A percentile compares a stretch with the other conserved stretches of the same genome.
Conservation (phyloP, 2,113 vertebrate genomes). For the Hiodon tergisus region DNA sequence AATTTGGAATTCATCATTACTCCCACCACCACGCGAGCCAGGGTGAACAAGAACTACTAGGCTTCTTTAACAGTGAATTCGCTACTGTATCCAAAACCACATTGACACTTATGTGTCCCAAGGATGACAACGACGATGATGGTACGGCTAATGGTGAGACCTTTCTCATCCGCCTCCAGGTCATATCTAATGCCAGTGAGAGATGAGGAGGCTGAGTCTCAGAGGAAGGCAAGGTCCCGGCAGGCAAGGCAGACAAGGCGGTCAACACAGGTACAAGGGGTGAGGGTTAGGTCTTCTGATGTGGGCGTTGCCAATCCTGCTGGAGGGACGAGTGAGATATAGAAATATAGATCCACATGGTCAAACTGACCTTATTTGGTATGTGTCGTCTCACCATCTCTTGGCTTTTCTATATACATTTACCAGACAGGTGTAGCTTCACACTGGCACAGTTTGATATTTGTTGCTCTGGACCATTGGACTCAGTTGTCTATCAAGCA, state of each 20-base stretch:
- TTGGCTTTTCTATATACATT: too few species aligned
- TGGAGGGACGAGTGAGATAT: too few species aligned
- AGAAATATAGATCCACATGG: too few species aligned
- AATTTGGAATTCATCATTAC: too few species aligned
- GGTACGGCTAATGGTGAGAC: background rate
- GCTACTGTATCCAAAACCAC: background rate
- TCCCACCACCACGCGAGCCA: too few species aligned
- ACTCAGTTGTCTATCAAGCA: too few species aligned
- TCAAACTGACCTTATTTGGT: background rate
- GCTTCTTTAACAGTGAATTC: too few species aligned
- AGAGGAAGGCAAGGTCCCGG: constrained; percentile 85
- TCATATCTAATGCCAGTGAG: constrained; percentile 73
- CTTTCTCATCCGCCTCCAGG: constrained; percentile 34
- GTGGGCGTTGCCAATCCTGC: too few species aligned
- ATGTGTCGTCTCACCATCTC: background rate
- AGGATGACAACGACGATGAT: background rate
- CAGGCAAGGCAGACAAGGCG: constrained; percentile 88
- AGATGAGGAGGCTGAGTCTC: constrained; percentile 88
- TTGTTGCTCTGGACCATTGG: too few species aligned
- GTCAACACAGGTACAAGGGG: constrained; percentile 78
- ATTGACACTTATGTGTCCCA: background rate
- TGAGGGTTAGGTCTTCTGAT: background rate
- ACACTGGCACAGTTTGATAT: too few species aligned
- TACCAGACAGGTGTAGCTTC: too few species aligned
- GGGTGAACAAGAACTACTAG: too few species aligned